phyloP scores from a whole-genome alignment of 2,113 vertebrate species.

The Gambusia holbrooki region DNA sequence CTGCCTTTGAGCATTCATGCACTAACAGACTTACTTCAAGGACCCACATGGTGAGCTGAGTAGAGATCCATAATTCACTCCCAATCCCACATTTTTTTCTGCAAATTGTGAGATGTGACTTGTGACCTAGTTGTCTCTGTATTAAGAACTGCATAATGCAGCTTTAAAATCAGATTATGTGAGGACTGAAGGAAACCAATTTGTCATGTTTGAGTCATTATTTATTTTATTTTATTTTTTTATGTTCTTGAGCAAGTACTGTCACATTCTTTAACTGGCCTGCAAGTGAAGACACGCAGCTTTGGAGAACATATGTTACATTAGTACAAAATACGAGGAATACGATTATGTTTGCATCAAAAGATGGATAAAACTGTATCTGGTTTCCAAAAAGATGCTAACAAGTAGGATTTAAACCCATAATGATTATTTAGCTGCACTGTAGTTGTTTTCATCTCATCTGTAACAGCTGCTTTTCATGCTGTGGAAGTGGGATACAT shows the following conservation, averaged over 20 bases:
- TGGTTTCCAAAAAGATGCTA: too few species aligned
- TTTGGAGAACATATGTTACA: neutral
- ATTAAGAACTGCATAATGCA: constrained; percentile 3
- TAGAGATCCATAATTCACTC: constrained; percentile 17
- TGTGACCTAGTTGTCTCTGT: neutral
- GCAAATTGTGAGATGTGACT: neutral
- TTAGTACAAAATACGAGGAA: neutral
- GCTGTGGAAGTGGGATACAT: too few species aligned
- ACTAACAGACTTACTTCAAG: constrained; percentile 31
- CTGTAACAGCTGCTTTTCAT: too few species aligned
- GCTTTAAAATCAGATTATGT: constrained; percentile 23
- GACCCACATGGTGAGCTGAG: constrained; percentile 10
- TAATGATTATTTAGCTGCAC: too few species aligned
- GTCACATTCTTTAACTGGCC: neutral
- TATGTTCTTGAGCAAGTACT: neutral
- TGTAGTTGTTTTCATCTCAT: too few species aligned
- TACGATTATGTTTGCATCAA: neutral
- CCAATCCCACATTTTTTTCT: neutral
- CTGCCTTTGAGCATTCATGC: constrained; percentile 3
- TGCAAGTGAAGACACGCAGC: neutral
- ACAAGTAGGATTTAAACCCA: too few species aligned
- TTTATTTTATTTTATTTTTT: constrained; percentile 4
- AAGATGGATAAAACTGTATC: neutral
- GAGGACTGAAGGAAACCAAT: constrained; percentile 21
- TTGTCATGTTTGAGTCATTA: neutral